Base-by-base conservation (phyloP, 2,113 vertebrate species). In the Zapus hudsonius region DNA sequence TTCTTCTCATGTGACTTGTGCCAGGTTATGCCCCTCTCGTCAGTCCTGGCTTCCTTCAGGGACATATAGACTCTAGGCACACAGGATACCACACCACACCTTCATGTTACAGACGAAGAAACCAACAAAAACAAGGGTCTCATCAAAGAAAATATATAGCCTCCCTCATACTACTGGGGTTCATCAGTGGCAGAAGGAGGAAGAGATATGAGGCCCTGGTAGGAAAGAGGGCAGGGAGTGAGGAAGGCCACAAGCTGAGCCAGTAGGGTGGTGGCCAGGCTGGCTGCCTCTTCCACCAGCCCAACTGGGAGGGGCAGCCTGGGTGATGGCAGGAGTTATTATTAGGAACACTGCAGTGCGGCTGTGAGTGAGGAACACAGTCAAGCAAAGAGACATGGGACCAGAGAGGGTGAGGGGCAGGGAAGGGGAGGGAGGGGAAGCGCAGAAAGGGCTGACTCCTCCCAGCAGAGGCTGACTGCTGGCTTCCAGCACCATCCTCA, bases 301-400 rank as follows among this genome's bases (percentile, higher is more conserved):
- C 31, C 38, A 59, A 3, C 84, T 23, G 69, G 81, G 81, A 84
- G 63, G 94, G 36, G 89, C 93, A 15, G 90, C 47, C 3, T 6
- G 10, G 10, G 75, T 29, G 94, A 84, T 75, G 96, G 84, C 73
- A 94, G 97, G 66, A 94, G 97, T 97, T 98, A 97, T 98, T 98
- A 94, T 98, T 98, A 98, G 98, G 98, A 98, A 74, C 95, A 94
- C 97, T 98, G 98, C 98, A 98, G 98, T 98, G 98, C 98, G 95
- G 98, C 82, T 97, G 79, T 59, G 94, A 90, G 75, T 55, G 80
- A 55, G 84, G 73, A 74, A 40, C 79, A 25, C 87, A 36, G 78
- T 47, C 83, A 89, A 91, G 92, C 79, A 42, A 9, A 94, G 84
- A 79, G 87, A 36, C 1, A 25, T 33, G 7, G 81, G 72, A 29